Evolutionary conservation across 2,888 invertebrate species (phyloP).

Genomic region (Agriotes lineatus): DNA sequence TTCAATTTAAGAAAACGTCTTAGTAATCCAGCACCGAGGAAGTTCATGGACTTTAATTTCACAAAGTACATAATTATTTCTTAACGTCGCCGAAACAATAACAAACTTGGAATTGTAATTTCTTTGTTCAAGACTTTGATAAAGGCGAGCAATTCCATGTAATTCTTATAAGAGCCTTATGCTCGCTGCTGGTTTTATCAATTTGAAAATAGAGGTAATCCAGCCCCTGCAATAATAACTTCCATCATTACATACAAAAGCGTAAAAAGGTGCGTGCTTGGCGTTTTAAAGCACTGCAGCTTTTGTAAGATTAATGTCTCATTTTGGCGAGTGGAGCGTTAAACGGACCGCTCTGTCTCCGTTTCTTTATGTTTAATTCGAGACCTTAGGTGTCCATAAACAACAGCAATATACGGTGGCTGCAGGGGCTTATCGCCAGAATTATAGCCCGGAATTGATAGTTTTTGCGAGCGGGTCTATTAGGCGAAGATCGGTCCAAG

Average conservation of each 20-base stretch:
- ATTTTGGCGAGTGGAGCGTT: conserved; percentile 49
- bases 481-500: conserved; percentile 1
- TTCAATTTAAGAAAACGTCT: too few relatives aligned
- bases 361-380: conserved; percentile 45
- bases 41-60: background rate
- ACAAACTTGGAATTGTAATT: background rate
- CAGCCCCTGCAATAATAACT: conserved; percentile 41
- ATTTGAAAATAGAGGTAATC: conserved; percentile 38
- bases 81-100: conserved; percentile 16
- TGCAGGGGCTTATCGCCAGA: conserved; percentile 29
- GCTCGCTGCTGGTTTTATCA: conserved; percentile 30
- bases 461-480: conserved; percentile 9
- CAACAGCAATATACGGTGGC: conserved; percentile 42
- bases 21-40: background rate
- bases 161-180: conserved; percentile 32
- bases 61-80: conserved; percentile 16
- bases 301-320: conserved; percentile 48
- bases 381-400: conserved; percentile 40
- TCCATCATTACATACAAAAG: conserved; percentile 36
- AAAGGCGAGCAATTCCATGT: conserved; percentile 28
- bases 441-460: conserved; percentile 39
- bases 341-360: conserved; percentile 36
- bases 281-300: conserved; percentile 37
- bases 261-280: conserved; percentile 40
- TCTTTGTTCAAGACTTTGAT: background rate